Base-by-base conservation (phyloP, 2,797 vertebrate species). In the Centroberyx gerrardi region DNA sequence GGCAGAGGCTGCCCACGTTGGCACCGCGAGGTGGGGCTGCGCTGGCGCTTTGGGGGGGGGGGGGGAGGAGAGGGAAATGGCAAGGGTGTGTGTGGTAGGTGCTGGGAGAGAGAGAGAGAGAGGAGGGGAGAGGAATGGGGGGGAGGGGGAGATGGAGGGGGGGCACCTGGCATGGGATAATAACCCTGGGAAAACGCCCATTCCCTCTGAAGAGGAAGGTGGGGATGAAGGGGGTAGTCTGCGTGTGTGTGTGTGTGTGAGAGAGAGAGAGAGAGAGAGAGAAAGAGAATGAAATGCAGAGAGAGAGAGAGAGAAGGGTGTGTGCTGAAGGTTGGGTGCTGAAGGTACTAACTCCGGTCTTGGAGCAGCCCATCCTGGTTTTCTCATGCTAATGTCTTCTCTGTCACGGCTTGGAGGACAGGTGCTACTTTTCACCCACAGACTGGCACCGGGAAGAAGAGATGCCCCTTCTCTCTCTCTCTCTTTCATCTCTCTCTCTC, bases 1-100 rank as follows among this genome's bases (percentile, higher is more conserved):
- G 89, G 86, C 92, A 92, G 94, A 93, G 93, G 93, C 92, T 94
- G 94, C 94, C 94, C 94, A 92, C 90, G 91, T 94, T 95, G 95
- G 95, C 95, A 95, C 88, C 63, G 56, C 53, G 87, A 94, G 93
- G 90, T 93, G 90, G 90, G 88, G 90, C 86, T 88, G 82, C 63
- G 44, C 90, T 91, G 91, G 90, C 84, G 87, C 88, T 93, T 90
- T 89, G 74, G 69, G 71, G 74, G 71, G 78, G 81, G 68, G 76
- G 63, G 60, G 83, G 90, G 90, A n/a, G 87, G 85, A 86, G 86
- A 87, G 86, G 85, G 83, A 92, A 91, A 94, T 93, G 91, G 93
- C 92, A 92, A 80, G 84, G 70, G 84, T 87, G 90, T 78, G 66
- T 63, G 73, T 40, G 73, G 51, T 74, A 82, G 86, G 87, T 86